A percentile compares a stretch with the other conserved stretches of the same genome.
These are phyloP conservation scores for Archivesica marissinica DNA, from an alignment of 1,140 invertebrate species.

Conservation along the genomic window DNA sequence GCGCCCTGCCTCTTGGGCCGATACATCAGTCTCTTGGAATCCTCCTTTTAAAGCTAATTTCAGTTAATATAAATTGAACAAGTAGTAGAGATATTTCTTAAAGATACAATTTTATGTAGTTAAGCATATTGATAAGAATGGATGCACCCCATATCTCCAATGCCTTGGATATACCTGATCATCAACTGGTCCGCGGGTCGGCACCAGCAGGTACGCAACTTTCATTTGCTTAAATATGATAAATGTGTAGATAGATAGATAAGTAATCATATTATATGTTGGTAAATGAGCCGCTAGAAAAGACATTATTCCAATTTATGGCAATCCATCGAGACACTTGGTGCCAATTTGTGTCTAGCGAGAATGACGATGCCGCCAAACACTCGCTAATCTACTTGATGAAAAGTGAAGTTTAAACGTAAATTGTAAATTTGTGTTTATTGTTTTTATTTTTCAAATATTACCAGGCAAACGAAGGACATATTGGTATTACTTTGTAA, in stretches of 20 bases:
- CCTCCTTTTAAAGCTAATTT: conserved; percentile 41
- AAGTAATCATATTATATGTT: conserved; percentile 20
- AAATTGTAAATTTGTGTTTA: no score
- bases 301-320: conserved; percentile 29
- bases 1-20: neutral
- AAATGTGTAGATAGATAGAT: neutral
- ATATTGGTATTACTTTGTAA: no score
- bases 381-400: no score
- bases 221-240: conserved; percentile 42
- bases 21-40: neutral
- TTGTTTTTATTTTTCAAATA: no score
- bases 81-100: conserved; percentile 39
- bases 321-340: neutral
- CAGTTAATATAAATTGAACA: conserved; percentile 59
- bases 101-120: conserved; percentile 25
- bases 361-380: neutral
- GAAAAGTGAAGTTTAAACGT: no score
- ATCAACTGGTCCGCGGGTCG: conserved; percentile 16
- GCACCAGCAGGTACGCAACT: conserved; percentile 36
- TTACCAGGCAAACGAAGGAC: no score
- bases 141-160: conserved; percentile 18
- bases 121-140: conserved; percentile 2
- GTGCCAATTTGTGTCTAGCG: conserved; percentile 7
- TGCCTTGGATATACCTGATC: conserved; percentile 23
- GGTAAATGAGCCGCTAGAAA: conserved; percentile 29